Evolutionary conservation across 92 coral and sea anemone genomes (phyloP), one percentile per base, ranked within the genome.

Genomic region (Phymanthus crucifer): DNA sequence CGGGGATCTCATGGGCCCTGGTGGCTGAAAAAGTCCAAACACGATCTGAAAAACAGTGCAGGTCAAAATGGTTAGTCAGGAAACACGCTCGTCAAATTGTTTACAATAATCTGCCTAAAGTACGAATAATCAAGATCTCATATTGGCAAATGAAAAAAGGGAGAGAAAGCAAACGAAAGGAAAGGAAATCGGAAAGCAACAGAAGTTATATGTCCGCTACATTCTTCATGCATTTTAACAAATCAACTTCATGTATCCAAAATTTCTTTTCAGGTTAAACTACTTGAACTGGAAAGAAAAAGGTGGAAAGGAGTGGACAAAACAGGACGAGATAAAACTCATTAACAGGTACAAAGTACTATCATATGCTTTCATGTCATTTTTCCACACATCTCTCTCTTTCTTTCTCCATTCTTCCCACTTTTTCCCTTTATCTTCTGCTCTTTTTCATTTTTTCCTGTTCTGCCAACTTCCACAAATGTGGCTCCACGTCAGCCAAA

Each of bases 251-350:
- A 6, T 2, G 68, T 61, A 4, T 61, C 33, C 3, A 17, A 27
- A 61, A 26, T 14, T 61, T 76, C 1, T 77, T 65, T 73, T 33
- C 78, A 95, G 98, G 98, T 84, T 96, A 67, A 96, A 96, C 73
- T 96, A 93, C 78, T 77, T 96, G 70, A 96, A 96, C 54, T 96
- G 99, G 99, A 96, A 96, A 77, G 99, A 96, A 77, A 92, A 90
- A 69, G 99, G 99, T 46, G 99, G 99, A 0, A 90, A 93, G 38
- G 99, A 96, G 52, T 96, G 99, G 99, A 93, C 95, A 52, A 96
- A 96, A 74, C 91, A 94, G 58, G 99, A 96, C 69, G 99, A 96
- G 74, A 91, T 96, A 32, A 88, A 93, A 43, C 98, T 96, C 6
- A 96, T 96, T 56, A 90, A 91, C 77, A 93, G 91, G 98, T 94